A percentile compares a stretch with the other conserved stretches of the same genome.
phyloP scores from a whole-genome alignment of 1,140 invertebrate genomes.

The Subanguina moxae region DNA sequence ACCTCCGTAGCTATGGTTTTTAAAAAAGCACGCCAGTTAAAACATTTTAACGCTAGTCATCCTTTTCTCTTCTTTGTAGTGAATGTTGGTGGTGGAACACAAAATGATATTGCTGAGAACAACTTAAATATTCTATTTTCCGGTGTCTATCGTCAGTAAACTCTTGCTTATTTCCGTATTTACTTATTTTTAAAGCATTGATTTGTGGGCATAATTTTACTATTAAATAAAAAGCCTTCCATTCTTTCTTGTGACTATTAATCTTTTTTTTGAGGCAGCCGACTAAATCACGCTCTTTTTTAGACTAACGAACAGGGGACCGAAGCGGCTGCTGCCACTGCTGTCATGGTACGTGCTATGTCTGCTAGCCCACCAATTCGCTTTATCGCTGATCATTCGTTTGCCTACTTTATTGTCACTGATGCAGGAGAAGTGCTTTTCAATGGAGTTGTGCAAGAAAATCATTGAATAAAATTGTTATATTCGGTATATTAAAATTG shows the following conservation, averaged over 20 bases:
- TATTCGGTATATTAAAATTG: too few species aligned
- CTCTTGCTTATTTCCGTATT: not conserved
- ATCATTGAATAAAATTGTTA: not conserved
- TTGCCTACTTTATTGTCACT: slow-evolving; percentile 7
- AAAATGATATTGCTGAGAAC: not conserved
- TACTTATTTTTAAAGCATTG: not conserved
- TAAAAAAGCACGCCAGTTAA: not conserved
- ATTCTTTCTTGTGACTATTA: not conserved
- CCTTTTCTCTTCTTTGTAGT: slow-evolving; percentile 20
- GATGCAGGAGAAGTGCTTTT: slow-evolving; percentile 20
- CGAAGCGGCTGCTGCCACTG: slow-evolving; percentile 61
- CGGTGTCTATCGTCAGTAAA: not conserved
- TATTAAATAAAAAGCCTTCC: not conserved
- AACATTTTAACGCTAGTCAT: slow-evolving; percentile 20
- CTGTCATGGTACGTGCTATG: slow-evolving; percentile 30
- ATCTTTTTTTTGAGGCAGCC: not conserved
- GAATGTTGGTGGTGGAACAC: not conserved
- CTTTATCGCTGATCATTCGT: slow-evolving; percentile 29
- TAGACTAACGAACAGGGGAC: slow-evolving; percentile 61
- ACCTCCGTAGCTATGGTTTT: not conserved
- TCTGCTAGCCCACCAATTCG: not conserved
- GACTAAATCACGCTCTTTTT: slow-evolving; percentile 9
- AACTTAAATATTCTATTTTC: not conserved
- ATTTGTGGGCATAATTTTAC: not conserved
- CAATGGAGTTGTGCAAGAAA: slow-evolving; percentile 8